These are phyloP conservation scores for Semnopithecus entellus DNA, from an alignment of 2,113 vertebrate genomes.

Conservation along the genomic window DNA sequence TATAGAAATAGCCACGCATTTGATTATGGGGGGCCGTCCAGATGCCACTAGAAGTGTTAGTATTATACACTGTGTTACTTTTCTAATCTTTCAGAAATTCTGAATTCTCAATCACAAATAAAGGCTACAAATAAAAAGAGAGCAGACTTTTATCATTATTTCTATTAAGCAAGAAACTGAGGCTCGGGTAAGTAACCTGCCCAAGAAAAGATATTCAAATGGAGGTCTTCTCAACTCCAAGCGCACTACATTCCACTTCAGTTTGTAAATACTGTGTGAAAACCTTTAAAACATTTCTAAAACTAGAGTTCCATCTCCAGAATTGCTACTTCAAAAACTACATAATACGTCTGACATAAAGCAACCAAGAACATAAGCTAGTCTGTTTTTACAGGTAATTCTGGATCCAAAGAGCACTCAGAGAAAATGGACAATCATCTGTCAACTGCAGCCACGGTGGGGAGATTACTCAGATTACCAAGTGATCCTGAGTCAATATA, in stretches of 20 bases:
- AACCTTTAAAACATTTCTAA: background rate
- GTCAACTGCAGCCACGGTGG: background rate
- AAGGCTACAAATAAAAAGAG: background rate
- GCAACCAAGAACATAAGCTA: background rate
- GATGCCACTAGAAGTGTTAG: background rate
- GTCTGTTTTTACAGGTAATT: background rate
- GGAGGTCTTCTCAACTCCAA: background rate
- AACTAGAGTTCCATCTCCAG: background rate
- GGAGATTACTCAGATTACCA: background rate
- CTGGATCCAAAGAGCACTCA: background rate
- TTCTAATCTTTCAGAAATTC: background rate
- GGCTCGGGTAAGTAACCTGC: background rate
- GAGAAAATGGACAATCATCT: background rate
- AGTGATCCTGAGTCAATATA: background rate
- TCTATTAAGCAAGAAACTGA: background rate
- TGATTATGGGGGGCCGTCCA: background rate
- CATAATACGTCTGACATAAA: background rate
- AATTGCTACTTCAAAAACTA: background rate
- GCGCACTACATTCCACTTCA: accelerated
- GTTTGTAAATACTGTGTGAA: background rate
- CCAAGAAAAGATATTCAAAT: background rate
- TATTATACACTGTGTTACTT: background rate
- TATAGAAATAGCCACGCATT: background rate
- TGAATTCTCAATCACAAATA: background rate
- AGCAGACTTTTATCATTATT: background rate